Evolutionary conservation across 2,113 vertebrate species (phyloP).

Genomic region (Platysternon megacephalum): DNA sequence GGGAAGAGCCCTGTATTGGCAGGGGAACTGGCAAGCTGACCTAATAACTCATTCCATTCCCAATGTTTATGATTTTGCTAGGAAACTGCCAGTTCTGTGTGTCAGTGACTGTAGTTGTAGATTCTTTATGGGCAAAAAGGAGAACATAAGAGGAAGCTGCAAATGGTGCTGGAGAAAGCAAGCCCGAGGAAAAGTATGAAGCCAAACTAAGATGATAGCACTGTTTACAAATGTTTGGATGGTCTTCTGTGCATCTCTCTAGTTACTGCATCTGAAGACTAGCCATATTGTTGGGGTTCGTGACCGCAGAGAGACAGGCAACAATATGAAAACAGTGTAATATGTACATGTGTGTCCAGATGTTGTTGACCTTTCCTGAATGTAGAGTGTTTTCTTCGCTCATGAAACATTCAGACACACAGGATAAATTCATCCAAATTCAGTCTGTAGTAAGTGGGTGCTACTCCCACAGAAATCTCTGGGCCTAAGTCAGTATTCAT

Average conservation of each 20-base stretch:
- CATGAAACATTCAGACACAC: not conserved
- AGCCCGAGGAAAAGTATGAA: not conserved
- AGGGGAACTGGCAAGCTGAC: not conserved
- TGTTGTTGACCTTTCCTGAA: not conserved
- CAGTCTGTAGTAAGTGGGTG: not conserved
- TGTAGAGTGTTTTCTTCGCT: not conserved
- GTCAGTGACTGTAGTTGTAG: not conserved
- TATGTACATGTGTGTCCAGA: not conserved
- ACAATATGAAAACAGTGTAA: not conserved
- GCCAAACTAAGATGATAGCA: not conserved
- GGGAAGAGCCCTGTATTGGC: not conserved
- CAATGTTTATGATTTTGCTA: not conserved
- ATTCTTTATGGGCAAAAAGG: not conserved
- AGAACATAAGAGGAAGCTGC: not conserved
- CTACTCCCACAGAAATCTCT: not conserved
- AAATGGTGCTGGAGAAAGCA: not conserved
- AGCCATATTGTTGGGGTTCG: too few species aligned
- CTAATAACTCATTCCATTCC: not conserved
- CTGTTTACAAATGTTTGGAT: not conserved
- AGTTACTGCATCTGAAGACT: not conserved
- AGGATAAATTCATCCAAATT: fast-evolving
- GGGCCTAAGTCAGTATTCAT: not conserved
- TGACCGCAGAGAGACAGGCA: too few species aligned
- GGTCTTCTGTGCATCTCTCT: not conserved
- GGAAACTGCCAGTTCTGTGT: not conserved